phyloP scores from a whole-genome alignment of 2,113 vertebrate species.

The rabbit (Oryctolagus cuniculus) region mOryCun1.1 NC_091434.1:109142001-109142500 shows the following conservation, averaged over 20 bases:
- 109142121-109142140: rapidly evolving
- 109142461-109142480: not conserved
- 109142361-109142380: not conserved
- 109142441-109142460: not conserved
- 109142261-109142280: slow-evolving; percentile 95
- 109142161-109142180: slow-evolving; percentile 96
- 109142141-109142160: slow-evolving; percentile 81
- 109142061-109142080: not conserved
- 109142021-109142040: not conserved
- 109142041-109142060: not conserved
- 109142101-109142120: not conserved
- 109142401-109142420: rapidly evolving
- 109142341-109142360: not conserved
- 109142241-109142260: slow-evolving; percentile 94
- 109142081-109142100: not conserved
- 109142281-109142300: slow-evolving; percentile 99
- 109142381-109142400: not conserved
- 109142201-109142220: slow-evolving; percentile 98
- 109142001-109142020: not conserved
- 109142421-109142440: rapidly evolving
- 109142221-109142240: slow-evolving; percentile 99
- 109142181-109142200: slow-evolving; percentile 99
- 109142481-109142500: not conserved
- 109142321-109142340: slow-evolving; percentile 64
- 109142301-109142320: slow-evolving; percentile 99